These are phyloP conservation scores for Gymnorhina tibicen DNA, from an alignment of 2,113 vertebrate genomes.

Conservation along the genomic window DNA sequence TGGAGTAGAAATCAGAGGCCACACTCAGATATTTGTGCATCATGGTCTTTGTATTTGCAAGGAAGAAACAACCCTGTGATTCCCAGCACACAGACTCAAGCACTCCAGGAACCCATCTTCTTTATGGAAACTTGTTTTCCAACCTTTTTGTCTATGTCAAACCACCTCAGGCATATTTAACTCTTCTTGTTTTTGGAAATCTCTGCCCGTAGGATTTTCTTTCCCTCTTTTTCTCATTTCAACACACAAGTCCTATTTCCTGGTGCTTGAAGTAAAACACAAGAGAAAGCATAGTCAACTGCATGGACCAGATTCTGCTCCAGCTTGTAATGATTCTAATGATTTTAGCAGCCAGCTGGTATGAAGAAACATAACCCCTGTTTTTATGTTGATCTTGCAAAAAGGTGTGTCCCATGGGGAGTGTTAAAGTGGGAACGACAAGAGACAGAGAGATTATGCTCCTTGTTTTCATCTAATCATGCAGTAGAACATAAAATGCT, in stretches of 20 bases:
- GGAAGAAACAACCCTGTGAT: background rate
- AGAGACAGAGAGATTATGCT: background rate
- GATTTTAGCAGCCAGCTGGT: background rate
- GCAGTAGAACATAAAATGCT: background rate
- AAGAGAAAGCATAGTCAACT: background rate
- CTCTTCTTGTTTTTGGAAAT: background rate
- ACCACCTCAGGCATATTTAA: background rate
- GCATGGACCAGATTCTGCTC: background rate
- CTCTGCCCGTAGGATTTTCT: background rate
- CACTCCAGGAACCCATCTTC: background rate
- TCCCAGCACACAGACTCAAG: background rate
- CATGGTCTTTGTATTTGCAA: background rate
- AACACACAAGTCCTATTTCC: background rate
- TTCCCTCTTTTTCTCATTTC: background rate
- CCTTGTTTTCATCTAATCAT: background rate
- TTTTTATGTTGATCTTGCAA: background rate
- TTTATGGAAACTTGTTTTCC: background rate
- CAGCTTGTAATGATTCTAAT: background rate
- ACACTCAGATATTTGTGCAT: background rate
- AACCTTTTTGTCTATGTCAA: background rate
- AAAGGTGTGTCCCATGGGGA: fast-evolving
- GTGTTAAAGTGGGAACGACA: background rate
- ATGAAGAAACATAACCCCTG: background rate
- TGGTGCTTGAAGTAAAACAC: background rate
- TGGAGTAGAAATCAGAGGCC: background rate